Base-by-base conservation (phyloP, 1,140 invertebrate genomes). In the Bombyx mandarina region DNA sequence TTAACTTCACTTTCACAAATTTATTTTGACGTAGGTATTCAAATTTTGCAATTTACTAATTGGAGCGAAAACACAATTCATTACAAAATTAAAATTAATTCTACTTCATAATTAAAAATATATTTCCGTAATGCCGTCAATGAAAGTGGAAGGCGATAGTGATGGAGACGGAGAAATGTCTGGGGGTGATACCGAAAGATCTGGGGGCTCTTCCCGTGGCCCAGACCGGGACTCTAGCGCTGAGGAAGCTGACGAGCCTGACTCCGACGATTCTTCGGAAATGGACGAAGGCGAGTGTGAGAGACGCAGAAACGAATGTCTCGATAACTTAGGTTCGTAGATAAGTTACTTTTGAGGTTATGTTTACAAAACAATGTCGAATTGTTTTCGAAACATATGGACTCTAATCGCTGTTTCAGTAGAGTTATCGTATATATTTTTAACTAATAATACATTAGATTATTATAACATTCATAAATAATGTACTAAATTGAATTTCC, bases 261-360 rank as follows among this genome's bases (percentile, higher is more conserved):
- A 94, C 61, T 94, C 93, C 8, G 93, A 94, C 88, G 93, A 94
- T 76, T 94, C 93, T 54, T 94, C 92, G 75, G 97, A 98, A 84
- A 94, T 98, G 92, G 96, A 98, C 86, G 96, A 97, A 83, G 94
- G 93, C 65, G 96, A 97, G 88, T 97, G 95, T 72, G 96, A 98
- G 70, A 91, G 92, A 56, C 88, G 95, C 52, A 89, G 95, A 64
- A 92, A 90, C 56, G 95, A 97, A 78, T 95, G 94, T 72, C 89
- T 96, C 56, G 93, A 96, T 71, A 95, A 97, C 81, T 89, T 98
- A 75, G 77, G 90, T 91, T 76, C 55, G 75, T 70, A 59, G 35
- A 43, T 54, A 46, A 48, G 54, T 61, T 47, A 64, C 64, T 57
- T 64, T 72, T 68, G 57, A 87, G 84, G 84, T 87, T 87, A 87